phyloP scores from a whole-genome alignment of 2,113 vertebrate species.

The Dipodomys stephensi region DNA sequence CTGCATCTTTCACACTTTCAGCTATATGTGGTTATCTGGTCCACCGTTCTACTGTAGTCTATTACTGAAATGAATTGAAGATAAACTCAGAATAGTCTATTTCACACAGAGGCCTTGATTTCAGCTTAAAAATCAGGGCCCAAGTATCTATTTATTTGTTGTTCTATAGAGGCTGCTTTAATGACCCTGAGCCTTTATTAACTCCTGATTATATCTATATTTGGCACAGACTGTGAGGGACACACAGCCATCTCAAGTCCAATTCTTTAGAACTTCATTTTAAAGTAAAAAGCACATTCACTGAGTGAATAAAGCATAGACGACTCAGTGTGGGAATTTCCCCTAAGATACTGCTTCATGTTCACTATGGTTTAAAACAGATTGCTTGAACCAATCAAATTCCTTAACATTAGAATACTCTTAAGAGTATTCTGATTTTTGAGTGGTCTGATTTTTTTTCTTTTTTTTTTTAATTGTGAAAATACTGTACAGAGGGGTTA shows the following conservation, averaged over 20 bases:
- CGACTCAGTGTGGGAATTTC: background rate
- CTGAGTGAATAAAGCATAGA: conserved; percentile 9
- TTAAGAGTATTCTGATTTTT: background rate
- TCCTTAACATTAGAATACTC: background rate
- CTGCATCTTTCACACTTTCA: conserved; percentile 52
- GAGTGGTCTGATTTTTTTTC: conserved; percentile 7
- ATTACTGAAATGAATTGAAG: conserved; percentile 78
- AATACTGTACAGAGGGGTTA: too few species aligned
- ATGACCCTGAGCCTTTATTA: conserved; percentile 68
- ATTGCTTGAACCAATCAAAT: background rate
- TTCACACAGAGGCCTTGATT: conserved; percentile 70
- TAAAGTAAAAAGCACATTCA: conserved; percentile 41
- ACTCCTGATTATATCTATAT: conserved; percentile 67
- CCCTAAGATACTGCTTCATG: background rate
- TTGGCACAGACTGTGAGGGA: conserved; percentile 38
- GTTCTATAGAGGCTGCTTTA: conserved; percentile 63
- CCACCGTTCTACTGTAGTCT: conserved; percentile 70
- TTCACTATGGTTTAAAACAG: background rate
- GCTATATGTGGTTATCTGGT: conserved; percentile 63
- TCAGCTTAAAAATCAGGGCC: conserved; percentile 71
- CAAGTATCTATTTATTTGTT: conserved; percentile 73
- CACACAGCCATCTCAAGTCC: background rate
- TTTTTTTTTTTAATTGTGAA: too few species aligned
- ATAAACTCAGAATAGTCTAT: conserved; percentile 79
- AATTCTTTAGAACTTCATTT: background rate